Percentiles rank a stretch among this genome's conserved stretches.
Evolutionary conservation across 2,113 vertebrate species (phyloP).

Genomic region (Oryzias melastigma): DNA sequence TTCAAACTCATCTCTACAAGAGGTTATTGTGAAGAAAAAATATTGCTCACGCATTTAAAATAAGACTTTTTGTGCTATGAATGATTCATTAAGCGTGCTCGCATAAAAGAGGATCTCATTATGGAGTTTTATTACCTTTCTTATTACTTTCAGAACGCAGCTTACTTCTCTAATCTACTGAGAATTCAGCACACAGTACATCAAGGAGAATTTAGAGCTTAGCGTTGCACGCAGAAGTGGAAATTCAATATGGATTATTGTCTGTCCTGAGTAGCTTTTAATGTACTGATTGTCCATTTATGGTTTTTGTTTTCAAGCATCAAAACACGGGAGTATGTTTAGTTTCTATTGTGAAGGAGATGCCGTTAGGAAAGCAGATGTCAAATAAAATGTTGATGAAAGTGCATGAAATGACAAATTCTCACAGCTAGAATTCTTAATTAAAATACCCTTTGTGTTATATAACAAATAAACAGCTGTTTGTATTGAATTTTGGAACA

Average conservation of each 20-base stretch:
- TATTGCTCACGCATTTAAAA: conserved; percentile 10
- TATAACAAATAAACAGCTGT: too few species aligned
- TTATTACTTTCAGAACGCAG: conserved; percentile 42
- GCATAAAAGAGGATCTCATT: conserved; percentile 38
- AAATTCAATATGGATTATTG: conserved; percentile 10
- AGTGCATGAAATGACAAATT: too few species aligned
- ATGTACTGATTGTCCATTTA: background rate
- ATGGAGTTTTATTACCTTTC: conserved; percentile 41
- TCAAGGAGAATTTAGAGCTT: conserved; percentile 9
- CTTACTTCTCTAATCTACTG: conserved; percentile 26
- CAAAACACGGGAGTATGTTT: background rate
- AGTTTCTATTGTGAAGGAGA: too few species aligned
- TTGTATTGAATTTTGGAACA: too few species aligned
- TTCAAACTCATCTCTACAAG: conserved; percentile 15
- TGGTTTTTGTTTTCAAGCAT: background rate
- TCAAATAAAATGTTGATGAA: too few species aligned
- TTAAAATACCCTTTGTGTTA: too few species aligned
- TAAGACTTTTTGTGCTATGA: conserved; percentile 8
- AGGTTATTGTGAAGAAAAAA: conserved; percentile 20
- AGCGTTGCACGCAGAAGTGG: conserved; percentile 9
- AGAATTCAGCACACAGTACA: conserved; percentile 20
- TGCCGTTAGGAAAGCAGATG: too few species aligned
- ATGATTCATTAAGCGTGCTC: conserved; percentile 41
- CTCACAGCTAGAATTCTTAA: too few species aligned
- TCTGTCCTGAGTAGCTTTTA: background rate